These are phyloP conservation scores for Danionella cerebrum DNA, from an alignment of 2,113 vertebrate species.

Conservation along the genomic window DNA sequence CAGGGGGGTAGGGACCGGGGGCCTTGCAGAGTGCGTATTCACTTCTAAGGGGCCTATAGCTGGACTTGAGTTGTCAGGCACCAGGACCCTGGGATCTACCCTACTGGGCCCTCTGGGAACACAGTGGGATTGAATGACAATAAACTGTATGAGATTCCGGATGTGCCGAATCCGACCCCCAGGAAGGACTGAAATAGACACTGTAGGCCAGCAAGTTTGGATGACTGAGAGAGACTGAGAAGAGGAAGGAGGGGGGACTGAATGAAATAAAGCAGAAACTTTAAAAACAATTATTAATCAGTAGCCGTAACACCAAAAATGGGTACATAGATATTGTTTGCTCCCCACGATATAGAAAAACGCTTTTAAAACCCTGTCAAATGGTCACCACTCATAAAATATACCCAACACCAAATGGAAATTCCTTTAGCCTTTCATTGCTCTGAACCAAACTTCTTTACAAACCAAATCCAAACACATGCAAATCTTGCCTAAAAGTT, in stretches of 20 bases:
- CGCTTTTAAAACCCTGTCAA: no score
- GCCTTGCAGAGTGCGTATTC: not conserved
- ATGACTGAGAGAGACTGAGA: slow-evolving; percentile 35
- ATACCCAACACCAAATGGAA: not conserved
- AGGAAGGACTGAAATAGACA: slow-evolving; percentile 79
- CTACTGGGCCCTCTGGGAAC: slow-evolving; percentile 52
- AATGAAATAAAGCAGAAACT: not conserved
- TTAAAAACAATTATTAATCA: not conserved
- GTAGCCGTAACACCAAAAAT: not conserved
- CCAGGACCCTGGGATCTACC: slow-evolving; percentile 57
- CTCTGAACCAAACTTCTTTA: not conserved
- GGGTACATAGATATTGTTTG: not conserved
- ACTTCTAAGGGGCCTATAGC: slow-evolving; percentile 9
- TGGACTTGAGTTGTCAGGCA: slow-evolving; percentile 39
- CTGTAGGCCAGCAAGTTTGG: slow-evolving; percentile 58
- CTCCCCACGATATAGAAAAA: no score
- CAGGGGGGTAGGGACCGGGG: not conserved
- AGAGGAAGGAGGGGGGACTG: slow-evolving; percentile 5
- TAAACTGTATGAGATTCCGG: slow-evolving; percentile 75
- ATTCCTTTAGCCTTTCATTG: not conserved
- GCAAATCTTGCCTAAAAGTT: not conserved
- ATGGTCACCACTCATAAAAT: not conserved
- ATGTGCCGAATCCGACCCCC: slow-evolving; percentile 71
- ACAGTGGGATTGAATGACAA: slow-evolving; percentile 65
- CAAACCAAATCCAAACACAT: not conserved